A percentile compares a stretch with the other conserved stretches of the same genome.
phyloP scores from a whole-genome alignment of 2,113 vertebrate species.

The Solenodon paradoxus region DNA sequence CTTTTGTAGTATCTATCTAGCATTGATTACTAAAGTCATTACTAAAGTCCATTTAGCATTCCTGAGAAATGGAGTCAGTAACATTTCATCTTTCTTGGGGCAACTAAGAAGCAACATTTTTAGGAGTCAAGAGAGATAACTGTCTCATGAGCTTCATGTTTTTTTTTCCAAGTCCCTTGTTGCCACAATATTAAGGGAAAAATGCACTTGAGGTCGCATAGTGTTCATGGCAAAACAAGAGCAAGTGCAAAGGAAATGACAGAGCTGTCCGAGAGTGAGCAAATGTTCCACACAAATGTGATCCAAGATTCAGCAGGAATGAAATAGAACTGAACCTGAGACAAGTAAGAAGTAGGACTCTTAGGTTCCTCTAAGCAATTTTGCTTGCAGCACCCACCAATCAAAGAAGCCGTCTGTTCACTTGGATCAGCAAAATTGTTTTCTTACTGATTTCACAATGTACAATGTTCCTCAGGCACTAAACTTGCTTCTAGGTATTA shows the following conservation, averaged over 20 bases:
- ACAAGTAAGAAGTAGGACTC: not conserved
- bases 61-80: conserved; percentile 57
- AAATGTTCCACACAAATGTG: not conserved
- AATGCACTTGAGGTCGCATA: conserved; percentile 59
- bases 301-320: not conserved
- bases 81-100: conserved; percentile 46
- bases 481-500: conserved; percentile 61
- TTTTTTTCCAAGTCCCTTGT: conserved; percentile 54
- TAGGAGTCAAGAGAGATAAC: conserved; percentile 63
- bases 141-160: conserved; percentile 64
- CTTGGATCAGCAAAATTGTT: conserved; percentile 33
- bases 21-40: conserved; percentile 26
- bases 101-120: conserved; percentile 49
- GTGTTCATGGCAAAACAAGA: conserved; percentile 57
- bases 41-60: conserved; percentile 49
- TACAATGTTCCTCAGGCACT: conserved; percentile 59
- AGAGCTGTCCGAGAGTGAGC: not conserved
- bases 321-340: not conserved
- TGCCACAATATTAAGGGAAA: conserved; percentile 54
- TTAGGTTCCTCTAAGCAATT: not conserved
- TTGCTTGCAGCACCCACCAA: not conserved
- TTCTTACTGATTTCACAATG: conserved; percentile 63
- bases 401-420: not conserved
- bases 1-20: conserved; percentile 40
- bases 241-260: conserved; percentile 31